Evolutionary conservation across 1,140 invertebrate genomes (phyloP).

Genomic region (Pissodes strobi): DNA sequence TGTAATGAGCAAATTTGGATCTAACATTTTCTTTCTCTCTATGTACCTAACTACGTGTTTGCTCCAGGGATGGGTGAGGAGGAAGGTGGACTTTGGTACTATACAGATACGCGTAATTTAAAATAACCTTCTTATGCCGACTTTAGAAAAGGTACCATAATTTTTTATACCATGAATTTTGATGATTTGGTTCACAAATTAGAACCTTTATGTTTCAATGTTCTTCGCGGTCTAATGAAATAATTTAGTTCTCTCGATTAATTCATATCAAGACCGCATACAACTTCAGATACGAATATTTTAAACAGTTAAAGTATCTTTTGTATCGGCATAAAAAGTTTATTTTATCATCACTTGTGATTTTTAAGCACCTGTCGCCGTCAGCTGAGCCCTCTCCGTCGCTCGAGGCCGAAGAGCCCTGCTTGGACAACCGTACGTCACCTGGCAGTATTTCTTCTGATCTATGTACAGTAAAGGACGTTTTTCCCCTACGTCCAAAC

Average conservation of each 20-base stretch:
- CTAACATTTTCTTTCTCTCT: conserved; percentile 48
- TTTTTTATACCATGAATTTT: too few species aligned
- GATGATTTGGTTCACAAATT: too few species aligned
- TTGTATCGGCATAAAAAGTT: neutral
- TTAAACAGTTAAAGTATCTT: too few species aligned
- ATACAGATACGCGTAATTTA: too few species aligned
- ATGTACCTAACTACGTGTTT: conserved; percentile 53
- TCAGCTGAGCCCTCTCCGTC: conserved; percentile 87
- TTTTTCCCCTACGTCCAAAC: conserved; percentile 92
- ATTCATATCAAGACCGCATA: too few species aligned
- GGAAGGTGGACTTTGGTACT: neutral
- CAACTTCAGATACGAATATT: too few species aligned
- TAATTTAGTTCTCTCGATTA: too few species aligned
- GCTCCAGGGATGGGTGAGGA: conserved; percentile 41
- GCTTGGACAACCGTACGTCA: conserved; percentile 78
- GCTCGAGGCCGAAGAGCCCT: conserved; percentile 87
- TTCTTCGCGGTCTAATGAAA: too few species aligned
- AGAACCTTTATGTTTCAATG: too few species aligned
- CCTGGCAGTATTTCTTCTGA: conserved; percentile 92
- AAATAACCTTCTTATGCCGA: neutral
- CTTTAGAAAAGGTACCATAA: too few species aligned
- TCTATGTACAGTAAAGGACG: conserved; percentile 93
- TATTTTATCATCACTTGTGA: neutral
- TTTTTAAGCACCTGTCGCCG: conserved; percentile 68
- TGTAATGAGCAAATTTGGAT: neutral